Base-by-base conservation (phyloP, 2,113 vertebrate genomes). In the Corythornis vintsioides region DNA sequence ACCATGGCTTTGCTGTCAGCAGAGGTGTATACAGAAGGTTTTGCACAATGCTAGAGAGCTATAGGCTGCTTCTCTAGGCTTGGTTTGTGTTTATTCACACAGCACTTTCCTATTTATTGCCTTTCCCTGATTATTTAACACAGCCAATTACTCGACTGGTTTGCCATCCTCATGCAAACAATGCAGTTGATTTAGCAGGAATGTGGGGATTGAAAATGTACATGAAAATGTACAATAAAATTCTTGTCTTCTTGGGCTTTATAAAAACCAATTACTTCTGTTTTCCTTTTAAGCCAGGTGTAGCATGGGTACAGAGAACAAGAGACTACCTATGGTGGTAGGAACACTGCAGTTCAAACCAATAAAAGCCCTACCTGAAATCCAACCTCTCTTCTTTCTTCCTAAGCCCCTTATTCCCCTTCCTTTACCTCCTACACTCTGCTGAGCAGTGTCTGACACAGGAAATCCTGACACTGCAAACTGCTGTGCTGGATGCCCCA, bases 61-160 rank as follows among this genome's bases (percentile, higher is more conserved):
- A 7, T n/a, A 67, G 79, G 47, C 66, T 70, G 89, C 71, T 73
- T 76, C 78, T 66, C 83, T 66, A 43, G 61, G 74, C 86, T 84
- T 45, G 65, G 76, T 66, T 56, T 71, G 61, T 45, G 18, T 60
- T 40, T 52, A 73, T 82, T 84, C 69, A 22, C 33, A 38, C 61
- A 55, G 55, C 38, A 11, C 8, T 84, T 75, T 60, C 28, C 57
- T 89, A 63, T 84, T 95, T 88, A 64, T 90, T 92, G 52, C 3
- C 3, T 25, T 55, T 77, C 73, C 60, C 88, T 29, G 29, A 1
- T 63, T 66, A 53, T 81, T 93, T 88, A 53, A 43, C 43, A 6
- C 50, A 47, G 21, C 11, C 2, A 50, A 60, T 74, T 45, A 48
- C 64, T 72, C 7, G 45, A 12, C 40, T 64, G 66, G 9, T 33